Percentiles rank a stretch among this genome's conserved stretches.
These are phyloP conservation scores for Busseola fusca DNA, from an alignment of 2,888 invertebrate genomes.

Conservation along the genomic window DNA sequence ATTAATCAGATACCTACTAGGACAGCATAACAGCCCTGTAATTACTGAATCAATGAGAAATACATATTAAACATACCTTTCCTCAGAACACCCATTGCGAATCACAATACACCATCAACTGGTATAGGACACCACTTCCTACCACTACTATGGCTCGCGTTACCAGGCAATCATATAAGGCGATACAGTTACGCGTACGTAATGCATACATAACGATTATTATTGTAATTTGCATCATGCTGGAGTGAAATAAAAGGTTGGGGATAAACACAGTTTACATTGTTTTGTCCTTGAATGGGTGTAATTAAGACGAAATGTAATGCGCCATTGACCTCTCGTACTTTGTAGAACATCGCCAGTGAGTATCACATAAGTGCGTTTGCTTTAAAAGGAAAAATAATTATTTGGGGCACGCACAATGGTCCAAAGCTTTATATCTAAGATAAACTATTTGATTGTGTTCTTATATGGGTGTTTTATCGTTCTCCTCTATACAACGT, in stretches of 20 bases:
- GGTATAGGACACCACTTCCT: conserved; percentile 73
- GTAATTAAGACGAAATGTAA: conserved; percentile 47
- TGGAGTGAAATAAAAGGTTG: conserved; percentile 50
- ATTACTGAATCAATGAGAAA: conserved; percentile 31
- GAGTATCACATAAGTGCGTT: neutral
- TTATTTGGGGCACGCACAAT: neutral
- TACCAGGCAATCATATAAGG: conserved; percentile 75
- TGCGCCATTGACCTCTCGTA: conserved; percentile 43
- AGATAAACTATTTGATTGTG: neutral
- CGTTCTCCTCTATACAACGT: neutral
- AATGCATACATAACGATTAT: conserved; percentile 79
- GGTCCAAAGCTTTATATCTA: neutral
- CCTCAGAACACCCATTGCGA: conserved; percentile 73
- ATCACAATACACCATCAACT: conserved; percentile 66
- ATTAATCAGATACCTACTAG: conserved; percentile 45
- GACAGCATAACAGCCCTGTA: conserved; percentile 30
- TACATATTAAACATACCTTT: conserved; percentile 64
- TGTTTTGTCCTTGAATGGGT: conserved; percentile 49
- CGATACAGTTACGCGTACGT: conserved; percentile 81
- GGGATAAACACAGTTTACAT: conserved; percentile 37
- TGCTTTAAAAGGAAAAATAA: neutral
- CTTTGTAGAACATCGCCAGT: conserved; percentile 8
- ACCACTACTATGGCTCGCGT: conserved; percentile 61
- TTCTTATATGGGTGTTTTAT: neutral
- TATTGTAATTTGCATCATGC: conserved; percentile 76